These are phyloP conservation scores for Augochlorella aurata DNA, from an alignment of 2,888 invertebrate genomes.

Conservation along the genomic window DNA sequence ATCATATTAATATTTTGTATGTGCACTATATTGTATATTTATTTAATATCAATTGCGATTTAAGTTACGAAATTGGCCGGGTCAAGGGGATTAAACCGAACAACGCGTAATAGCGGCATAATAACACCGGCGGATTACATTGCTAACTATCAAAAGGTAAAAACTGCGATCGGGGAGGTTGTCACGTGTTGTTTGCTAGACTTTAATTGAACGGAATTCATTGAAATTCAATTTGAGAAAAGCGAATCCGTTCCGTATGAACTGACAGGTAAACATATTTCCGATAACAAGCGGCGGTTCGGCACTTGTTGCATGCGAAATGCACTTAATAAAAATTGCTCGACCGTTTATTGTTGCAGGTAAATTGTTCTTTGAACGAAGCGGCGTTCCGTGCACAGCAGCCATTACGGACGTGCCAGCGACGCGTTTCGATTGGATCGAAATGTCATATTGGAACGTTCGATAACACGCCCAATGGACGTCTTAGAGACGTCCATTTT, in stretches of 20 bases:
- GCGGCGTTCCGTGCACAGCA: background rate
- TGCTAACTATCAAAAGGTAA: background rate
- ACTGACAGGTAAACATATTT: constrained; percentile 23
- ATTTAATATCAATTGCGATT: too few species aligned
- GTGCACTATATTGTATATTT: too few species aligned
- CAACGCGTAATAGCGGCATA: background rate
- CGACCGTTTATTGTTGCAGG: background rate
- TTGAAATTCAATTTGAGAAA: constrained; percentile 25
- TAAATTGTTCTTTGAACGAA: background rate
- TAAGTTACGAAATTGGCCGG: background rate
- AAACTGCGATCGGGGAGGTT: background rate
- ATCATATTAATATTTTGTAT: too few species aligned
- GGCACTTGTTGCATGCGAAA: constrained; percentile 46
- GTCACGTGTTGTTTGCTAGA: background rate
- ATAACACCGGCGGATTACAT: background rate
- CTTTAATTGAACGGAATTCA: constrained; percentile 27
- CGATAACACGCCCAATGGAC: background rate
- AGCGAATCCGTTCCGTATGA: constrained; percentile 30
- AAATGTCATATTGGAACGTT: background rate
- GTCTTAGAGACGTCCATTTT: too few species aligned
- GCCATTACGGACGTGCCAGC: background rate
- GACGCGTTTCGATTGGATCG: background rate
- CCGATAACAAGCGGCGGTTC: constrained; percentile 19
- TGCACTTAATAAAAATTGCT: constrained; percentile 37
- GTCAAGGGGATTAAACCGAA: background rate